Evolutionary conservation across 2,888 invertebrate genomes (phyloP), one percentile per base, ranked within the genome.

Genomic region (Cosmia pyralina): DNA sequence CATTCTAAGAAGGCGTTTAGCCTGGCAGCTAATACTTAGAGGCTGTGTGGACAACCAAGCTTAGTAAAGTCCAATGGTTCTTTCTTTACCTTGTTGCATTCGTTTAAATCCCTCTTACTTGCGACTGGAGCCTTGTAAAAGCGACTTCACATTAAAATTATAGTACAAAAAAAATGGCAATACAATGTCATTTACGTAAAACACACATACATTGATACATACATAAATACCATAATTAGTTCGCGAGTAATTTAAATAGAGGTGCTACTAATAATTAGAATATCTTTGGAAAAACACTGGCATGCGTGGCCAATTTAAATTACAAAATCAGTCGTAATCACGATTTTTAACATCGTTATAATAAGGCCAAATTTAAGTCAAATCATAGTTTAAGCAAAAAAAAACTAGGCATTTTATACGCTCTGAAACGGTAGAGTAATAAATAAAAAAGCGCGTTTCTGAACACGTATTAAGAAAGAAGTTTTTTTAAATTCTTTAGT

Each of bases 211-310:
- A 2, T 19, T 19, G 0, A 38, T 53, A 6, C 19, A 38, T 41
- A 53, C 38, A 46, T 4, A 19, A 63, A n/a, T 13, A 44, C 11
- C n/a, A 0, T 63, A 28, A 22, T n/a, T 46, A 38, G 15, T 74
- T 46, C 22, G 7, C 0, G 15, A 65, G 28, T 65, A 58, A 44
- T 53, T 67, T 19, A 22, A 50, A 34, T 34, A 22, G 5, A 5
- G 10, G 17, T 15, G 63, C 11, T 7, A 19, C n/a, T 13, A 38
- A 38, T 38, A 38, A 38, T 38, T 38, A 38, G 4, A 38, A 38
- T 38, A 17, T 63, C 50, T 62, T 75, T 75, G 62, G 52, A 58
- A 62, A 52, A 55, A 52, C 15, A 1, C 2, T 58, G 28, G 28
- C 13, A 38, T 34, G 50, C 4, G n/a, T 17, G 34, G 17, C 15